These are phyloP conservation scores for Fistularia tabacaria DNA, from an alignment of 2,797 vertebrate genomes.

Conservation along the genomic window DNA sequence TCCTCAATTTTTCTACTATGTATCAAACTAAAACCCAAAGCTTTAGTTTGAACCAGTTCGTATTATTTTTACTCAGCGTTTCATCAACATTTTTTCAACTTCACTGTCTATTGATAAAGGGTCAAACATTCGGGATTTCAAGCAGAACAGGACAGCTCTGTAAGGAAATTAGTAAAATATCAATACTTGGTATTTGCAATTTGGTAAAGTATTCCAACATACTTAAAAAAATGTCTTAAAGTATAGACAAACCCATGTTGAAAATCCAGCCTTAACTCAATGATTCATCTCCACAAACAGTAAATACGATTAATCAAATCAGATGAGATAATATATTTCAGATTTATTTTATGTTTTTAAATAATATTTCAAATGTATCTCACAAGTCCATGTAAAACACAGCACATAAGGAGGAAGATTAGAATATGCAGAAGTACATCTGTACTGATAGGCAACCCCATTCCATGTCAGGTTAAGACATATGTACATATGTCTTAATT, in stretches of 20 bases:
- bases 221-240: too few species aligned
- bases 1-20: neutral
- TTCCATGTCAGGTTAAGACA: neutral
- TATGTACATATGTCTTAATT: slow-evolving; percentile 33
- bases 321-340: too few species aligned
- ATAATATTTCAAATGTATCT: neutral
- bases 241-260: too few species aligned
- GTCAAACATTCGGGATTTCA: neutral
- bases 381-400: neutral
- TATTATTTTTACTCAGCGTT: slow-evolving; percentile 29
- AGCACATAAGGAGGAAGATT: slow-evolving; percentile 12
- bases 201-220: too few species aligned
- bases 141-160: neutral
- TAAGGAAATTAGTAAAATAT: slow-evolving; percentile 3
- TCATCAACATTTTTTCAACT: slow-evolving; percentile 9
- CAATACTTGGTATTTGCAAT: too few species aligned
- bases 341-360: too few species aligned
- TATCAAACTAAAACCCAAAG: too few species aligned
- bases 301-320: too few species aligned
- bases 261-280: too few species aligned
- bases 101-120: neutral
- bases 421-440: too few species aligned
- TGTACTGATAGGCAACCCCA: neutral
- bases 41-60: too few species aligned
- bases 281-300: too few species aligned